Base-by-base conservation (phyloP, 2,797 vertebrate species). In the Silurus lanzhouensis region DNA sequence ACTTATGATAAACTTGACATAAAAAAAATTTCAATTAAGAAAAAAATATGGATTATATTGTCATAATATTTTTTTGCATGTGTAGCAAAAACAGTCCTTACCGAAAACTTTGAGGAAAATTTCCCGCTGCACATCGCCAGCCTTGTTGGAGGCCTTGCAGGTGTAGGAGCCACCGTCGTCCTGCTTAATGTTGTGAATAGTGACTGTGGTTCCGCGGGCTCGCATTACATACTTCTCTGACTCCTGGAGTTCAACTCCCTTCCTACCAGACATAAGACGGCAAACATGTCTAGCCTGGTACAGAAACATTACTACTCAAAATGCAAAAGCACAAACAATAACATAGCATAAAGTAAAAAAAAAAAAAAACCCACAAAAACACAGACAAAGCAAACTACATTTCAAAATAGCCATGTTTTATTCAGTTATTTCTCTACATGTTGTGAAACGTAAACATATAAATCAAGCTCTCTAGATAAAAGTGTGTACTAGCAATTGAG, bases 21-120 rank as follows among this genome's bases (percentile, higher is more conserved):
- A 38, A 38, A 38, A 38, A 38, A 4, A 31, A 31, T 1, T 38
- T 38, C 38, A 38, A 38, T 38, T 38, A 4, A 38, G 38, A 38
- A 4, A 5, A 38, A 38, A 38, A 38, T 38, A 38, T 38, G 38
- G 38, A 38, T 38, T 38, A 38, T 38, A 38, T 38, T 0, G 38
- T 38, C 38, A 38, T 38, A 38, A 38, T 38, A 38, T 38, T 38
- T 38, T 38, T 38, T 38, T 38, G 38, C 38, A 38, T 1, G 46
- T 2, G 3, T 60, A 7, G 1, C 12, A 38, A 58, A 61, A 44
- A 61, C 17, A 44, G 6, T 66, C 4, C 97, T 97, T 94, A 99
- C 98, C 97, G 82, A 99, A 99, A 91, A 99, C 98, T 92, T 99
- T 98, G 86, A 99, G 96, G 85, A 96, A 95, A 12, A 97, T 94